Base-by-base conservation (phyloP, 2,113 vertebrate genomes). In the Mystacornis crossleyi region DNA sequence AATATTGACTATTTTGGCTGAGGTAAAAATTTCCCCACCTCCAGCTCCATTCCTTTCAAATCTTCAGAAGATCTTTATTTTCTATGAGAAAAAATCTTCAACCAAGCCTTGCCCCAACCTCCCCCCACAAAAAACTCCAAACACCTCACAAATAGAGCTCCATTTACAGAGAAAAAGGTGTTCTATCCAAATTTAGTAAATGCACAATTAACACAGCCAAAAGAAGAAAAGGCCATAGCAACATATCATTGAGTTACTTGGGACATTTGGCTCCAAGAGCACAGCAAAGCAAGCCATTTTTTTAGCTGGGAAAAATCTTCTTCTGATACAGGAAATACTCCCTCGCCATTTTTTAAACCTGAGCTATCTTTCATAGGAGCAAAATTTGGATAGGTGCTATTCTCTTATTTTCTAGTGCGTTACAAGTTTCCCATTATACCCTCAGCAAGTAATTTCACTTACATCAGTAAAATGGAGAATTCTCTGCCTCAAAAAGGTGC, bases 101-200 rank as follows among this genome's bases (percentile, higher is more conserved):
- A 53, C 3, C 21, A 43, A 54, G 8, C 3, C 18, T 40, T 16
- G 3, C 3, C 6, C 6, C 2, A 17, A 19, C 10, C 5, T 8
- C 2, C 1, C 3, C 17, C 7, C 2, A 0, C 4, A 31, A 51
- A 69, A 67, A 42, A 9, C 2, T 18, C 14, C 23, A 42, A 42
- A 47, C 17, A 58, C 8, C 5, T 25, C 10, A 13, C 12, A 54
- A 42, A 29, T 3, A 15, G 29, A 86, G 34, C 18, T 83, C 61
- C 3, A 62, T 38, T 36, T 38, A 45, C 38, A 87, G 34, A n/a
- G 18, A 33, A 81, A 93, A 66, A 29, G 34, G 17, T 66, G 12
- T 23, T 61, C 10, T 26, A 21, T 12, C 13, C 43, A 71, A 64
- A 62, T 58, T 29, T 29, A 54, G 18, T 24, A 60, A 61, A 73